Conservation (phyloP, 2,888 invertebrate species). For the Aethes cnicana region DNA sequence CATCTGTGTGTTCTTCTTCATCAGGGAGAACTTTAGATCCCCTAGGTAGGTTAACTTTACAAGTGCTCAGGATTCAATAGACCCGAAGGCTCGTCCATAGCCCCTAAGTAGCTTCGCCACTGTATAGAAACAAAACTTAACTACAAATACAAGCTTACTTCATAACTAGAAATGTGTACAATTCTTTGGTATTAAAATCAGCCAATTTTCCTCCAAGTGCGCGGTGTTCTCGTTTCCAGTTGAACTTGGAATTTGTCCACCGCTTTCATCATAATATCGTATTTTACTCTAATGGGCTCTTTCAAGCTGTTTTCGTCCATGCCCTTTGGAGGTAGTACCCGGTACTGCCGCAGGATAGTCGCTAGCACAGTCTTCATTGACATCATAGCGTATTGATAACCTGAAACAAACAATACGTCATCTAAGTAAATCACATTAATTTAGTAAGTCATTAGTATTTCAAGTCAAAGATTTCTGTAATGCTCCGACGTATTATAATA, state of each 20-base stretch:
- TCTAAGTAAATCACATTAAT: no score
- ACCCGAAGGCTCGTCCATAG: no score
- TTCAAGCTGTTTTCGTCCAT: constrained; percentile 3
- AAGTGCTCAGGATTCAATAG: no score
- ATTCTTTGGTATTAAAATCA: background rate
- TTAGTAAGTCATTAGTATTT: constrained; percentile 46
- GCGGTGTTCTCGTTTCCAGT: constrained; percentile 35
- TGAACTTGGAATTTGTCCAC: constrained; percentile 46
- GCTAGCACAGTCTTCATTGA: constrained; percentile 53
- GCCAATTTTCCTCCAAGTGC: constrained; percentile 1
- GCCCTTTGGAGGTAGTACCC: constrained; percentile 25
- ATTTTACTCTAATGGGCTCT: constrained; percentile 45
- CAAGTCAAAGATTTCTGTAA: constrained; percentile 18
- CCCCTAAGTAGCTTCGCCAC: no score
- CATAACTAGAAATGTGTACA: no score
- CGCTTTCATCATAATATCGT: constrained; percentile 52
- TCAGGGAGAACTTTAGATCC: no score
- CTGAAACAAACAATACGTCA: constrained; percentile 39
- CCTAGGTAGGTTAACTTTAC: no score
- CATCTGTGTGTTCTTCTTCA: no score
- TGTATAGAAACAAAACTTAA: no score
- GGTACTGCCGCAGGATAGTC: constrained; percentile 47
- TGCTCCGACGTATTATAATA: no score
- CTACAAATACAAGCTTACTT: no score
- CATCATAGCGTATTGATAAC: constrained; percentile 54